phyloP scores from a whole-genome alignment of 1,140 invertebrate species.

The Aphidius gifuensis region DNA sequence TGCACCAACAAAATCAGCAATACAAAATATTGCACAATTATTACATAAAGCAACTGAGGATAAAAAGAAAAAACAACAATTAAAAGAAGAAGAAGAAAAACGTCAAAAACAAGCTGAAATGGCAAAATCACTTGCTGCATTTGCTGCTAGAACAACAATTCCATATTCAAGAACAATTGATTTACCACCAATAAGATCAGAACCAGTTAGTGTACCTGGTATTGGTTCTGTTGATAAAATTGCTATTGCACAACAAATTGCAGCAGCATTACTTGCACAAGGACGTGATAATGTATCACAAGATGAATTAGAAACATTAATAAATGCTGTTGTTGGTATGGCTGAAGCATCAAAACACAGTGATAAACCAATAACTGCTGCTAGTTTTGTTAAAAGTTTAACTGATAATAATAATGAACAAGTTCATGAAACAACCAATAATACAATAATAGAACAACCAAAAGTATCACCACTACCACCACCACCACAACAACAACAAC shows the following conservation, averaged over 20 bases:
- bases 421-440: slow-evolving; percentile 31
- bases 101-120: slow-evolving; percentile 40
- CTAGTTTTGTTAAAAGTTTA: slow-evolving; percentile 54
- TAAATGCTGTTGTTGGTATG: slow-evolving; percentile 72
- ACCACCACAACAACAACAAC: too few relatives aligned
- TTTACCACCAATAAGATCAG: slow-evolving; percentile 39
- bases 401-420: slow-evolving; percentile 27
- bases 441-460: background rate
- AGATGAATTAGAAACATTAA: slow-evolving; percentile 71
- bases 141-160: slow-evolving; percentile 37
- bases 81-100: slow-evolving; percentile 46
- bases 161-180: slow-evolving; percentile 32
- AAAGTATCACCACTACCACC: background rate
- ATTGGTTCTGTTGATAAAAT: slow-evolving; percentile 68
- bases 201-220: slow-evolving; percentile 62
- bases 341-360: slow-evolving; percentile 58
- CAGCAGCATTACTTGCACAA: slow-evolving; percentile 70
- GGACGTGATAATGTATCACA: slow-evolving; percentile 75
- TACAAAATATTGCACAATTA: slow-evolving; percentile 66
- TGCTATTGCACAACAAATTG: slow-evolving; percentile 73
- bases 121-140: slow-evolving; percentile 31
- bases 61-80: slow-evolving; percentile 51
- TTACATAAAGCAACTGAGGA: slow-evolving; percentile 61
- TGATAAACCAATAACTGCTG: slow-evolving; percentile 57
- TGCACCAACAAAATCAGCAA: slow-evolving; percentile 60